phyloP scores from a whole-genome alignment of 2,113 vertebrate genomes.

The Lynx canadensis region DNA sequence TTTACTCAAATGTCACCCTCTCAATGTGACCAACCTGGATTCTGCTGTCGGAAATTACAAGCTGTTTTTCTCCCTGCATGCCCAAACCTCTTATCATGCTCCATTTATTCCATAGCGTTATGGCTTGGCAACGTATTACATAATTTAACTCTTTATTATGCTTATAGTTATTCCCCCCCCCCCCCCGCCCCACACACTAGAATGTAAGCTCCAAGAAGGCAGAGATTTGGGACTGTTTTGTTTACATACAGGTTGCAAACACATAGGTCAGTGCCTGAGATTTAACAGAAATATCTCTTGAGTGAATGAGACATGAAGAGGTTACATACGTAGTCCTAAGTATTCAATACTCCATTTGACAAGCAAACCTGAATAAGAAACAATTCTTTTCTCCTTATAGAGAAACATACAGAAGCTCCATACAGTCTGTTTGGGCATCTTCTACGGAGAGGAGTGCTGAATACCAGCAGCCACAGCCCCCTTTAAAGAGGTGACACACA shows the following conservation, averaged over 20 bases:
- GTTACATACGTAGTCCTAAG: not conserved
- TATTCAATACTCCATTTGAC: not conserved
- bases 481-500: not conserved
- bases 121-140: not conserved
- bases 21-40: not conserved
- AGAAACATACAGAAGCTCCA: not conserved
- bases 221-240: not conserved
- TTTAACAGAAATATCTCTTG: not conserved
- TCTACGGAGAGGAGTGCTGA: not conserved
- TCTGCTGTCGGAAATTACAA: not conserved
- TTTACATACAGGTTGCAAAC: not conserved
- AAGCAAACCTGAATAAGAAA: constrained; percentile 11
- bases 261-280: not conserved
- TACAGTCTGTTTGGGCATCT: not conserved
- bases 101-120: not conserved
- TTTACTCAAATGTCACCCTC: not conserved
- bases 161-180: not conserved
- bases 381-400: not conserved
- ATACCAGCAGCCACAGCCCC: too few relatives aligned
- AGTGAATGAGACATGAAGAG: not conserved
- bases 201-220: not conserved
- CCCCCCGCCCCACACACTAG: not conserved
- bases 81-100: not conserved
- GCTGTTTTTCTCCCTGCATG: not conserved
- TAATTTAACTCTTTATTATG: not conserved